These are phyloP conservation scores for Drosophila formosana DNA, from an alignment of 2,888 invertebrate species.

Conservation along the genomic window DNA sequence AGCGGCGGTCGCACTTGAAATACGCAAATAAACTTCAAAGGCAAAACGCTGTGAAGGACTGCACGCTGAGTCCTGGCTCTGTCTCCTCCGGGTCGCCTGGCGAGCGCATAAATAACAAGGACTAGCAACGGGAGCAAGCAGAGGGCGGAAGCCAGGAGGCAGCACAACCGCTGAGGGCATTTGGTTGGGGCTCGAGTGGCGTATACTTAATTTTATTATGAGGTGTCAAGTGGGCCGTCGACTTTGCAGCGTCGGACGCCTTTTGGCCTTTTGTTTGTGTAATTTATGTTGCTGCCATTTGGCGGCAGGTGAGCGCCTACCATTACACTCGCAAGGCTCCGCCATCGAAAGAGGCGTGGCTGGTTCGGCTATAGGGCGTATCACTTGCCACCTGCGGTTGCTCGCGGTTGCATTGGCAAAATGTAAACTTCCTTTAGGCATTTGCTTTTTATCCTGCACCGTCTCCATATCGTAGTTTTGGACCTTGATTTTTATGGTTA, in stretches of 20 bases:
- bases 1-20: slow-evolving; percentile 72
- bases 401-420: slow-evolving; percentile 26
- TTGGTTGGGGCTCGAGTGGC: slow-evolving; percentile 65
- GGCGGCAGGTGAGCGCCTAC: slow-evolving; percentile 54
- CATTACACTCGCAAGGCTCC: slow-evolving; percentile 1
- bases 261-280: slow-evolving; percentile 70
- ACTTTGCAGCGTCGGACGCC: slow-evolving; percentile 60
- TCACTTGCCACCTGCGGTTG: slow-evolving; percentile 49
- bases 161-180: slow-evolving; percentile 18
- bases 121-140: slow-evolving; percentile 27
- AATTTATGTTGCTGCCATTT: slow-evolving; percentile 75
- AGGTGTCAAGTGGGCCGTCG: slow-evolving; percentile 83
- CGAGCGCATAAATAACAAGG: slow-evolving; percentile 70
- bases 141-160: slow-evolving; percentile 8
- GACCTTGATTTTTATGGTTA: slow-evolving; percentile 59
- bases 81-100: slow-evolving; percentile 48
- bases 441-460: slow-evolving; percentile 67
- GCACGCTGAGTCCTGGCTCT: slow-evolving; percentile 57
- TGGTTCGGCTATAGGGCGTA: slow-evolving; percentile 18
- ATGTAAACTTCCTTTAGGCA: slow-evolving; percentile 80
- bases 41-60: slow-evolving; percentile 62
- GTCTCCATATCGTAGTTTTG: slow-evolving; percentile 43
- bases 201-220: slow-evolving; percentile 83
- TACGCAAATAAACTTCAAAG: slow-evolving; percentile 78
- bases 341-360: slow-evolving; percentile 33